A percentile compares a stretch with the other conserved stretches of the same genome.
phyloP scores from a whole-genome alignment of 2,888 invertebrate genomes.

The Leptogaster cylindrica region DNA sequence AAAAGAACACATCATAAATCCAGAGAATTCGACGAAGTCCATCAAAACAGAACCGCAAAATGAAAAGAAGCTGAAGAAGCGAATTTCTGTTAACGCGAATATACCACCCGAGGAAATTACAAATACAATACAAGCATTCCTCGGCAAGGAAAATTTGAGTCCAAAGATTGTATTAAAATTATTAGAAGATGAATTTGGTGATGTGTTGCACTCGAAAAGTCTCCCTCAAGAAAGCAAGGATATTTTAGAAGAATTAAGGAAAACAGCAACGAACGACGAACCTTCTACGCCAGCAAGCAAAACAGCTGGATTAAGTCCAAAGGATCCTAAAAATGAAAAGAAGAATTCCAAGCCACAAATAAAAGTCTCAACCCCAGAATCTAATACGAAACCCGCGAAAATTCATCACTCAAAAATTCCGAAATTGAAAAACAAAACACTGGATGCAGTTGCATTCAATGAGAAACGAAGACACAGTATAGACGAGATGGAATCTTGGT shows the following conservation, averaged over 20 bases:
- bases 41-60: neutral
- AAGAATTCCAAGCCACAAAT: neutral
- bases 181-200: constrained; percentile 45
- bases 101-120: constrained; percentile 42
- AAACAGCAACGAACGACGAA: neutral
- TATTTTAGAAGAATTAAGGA: constrained; percentile 39
- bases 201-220: constrained; percentile 31
- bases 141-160: constrained; percentile 36
- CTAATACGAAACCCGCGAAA: constrained; percentile 4
- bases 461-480: constrained; percentile 48
- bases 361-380: neutral
- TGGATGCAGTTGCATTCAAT: constrained; percentile 4
- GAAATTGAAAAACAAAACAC: constrained; percentile 25
- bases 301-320: too few relatives aligned
- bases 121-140: constrained; percentile 41
- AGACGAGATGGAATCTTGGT: constrained; percentile 49
- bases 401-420: constrained; percentile 32
- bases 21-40: neutral
- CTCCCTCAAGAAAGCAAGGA: constrained; percentile 32
- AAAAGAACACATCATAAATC: neutral
- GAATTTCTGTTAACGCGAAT: neutral
- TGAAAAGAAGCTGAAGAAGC: neutral
- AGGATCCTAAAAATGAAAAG: neutral
- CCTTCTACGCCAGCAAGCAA: neutral
- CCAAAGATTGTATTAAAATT: constrained; percentile 40